A percentile compares a stretch with the other conserved stretches of the same genome.
These are phyloP conservation scores for Zoanthus solanderi DNA, from an alignment of 92 coral and sea anemone species.

Conservation along the genomic window DNA sequence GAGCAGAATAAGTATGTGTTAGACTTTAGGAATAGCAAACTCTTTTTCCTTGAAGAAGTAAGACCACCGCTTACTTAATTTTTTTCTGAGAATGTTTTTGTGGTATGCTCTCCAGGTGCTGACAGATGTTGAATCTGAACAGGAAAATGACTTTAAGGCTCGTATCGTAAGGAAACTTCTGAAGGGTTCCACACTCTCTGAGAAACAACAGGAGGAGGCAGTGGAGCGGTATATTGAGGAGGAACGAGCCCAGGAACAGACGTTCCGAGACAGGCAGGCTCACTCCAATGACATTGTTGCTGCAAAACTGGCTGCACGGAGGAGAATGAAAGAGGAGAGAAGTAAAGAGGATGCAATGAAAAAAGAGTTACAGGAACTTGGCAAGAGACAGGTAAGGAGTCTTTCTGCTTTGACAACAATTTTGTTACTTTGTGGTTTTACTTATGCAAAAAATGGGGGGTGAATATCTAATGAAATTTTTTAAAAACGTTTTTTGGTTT, in stretches of 20 bases:
- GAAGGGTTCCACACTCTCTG: constrained; percentile 75
- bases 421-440: too few species aligned
- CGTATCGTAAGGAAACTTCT: constrained; percentile 74
- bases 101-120: constrained; percentile 40
- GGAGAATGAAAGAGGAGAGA: constrained; percentile 85
- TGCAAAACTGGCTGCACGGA: constrained; percentile 96
- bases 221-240: constrained; percentile 82
- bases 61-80: neutral
- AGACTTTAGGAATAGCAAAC: too few species aligned
- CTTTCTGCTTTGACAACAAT: neutral
- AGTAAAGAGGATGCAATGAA: constrained; percentile 90
- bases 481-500: too few species aligned
- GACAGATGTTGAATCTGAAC: constrained; percentile 77
- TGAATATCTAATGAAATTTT: too few species aligned
- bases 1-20: too few species aligned
- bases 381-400: constrained; percentile 84
- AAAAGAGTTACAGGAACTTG: constrained; percentile 83
- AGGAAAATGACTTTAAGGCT: constrained; percentile 57
- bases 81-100: neutral
- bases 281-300: constrained; percentile 88
- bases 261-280: constrained; percentile 71
- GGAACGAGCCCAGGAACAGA: constrained; percentile 78
- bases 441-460: too few species aligned
- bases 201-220: constrained; percentile 76
- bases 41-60: too few species aligned